Conservation (phyloP, 2,888 invertebrate genomes). For the Asteroscopus sphinx region DNA sequence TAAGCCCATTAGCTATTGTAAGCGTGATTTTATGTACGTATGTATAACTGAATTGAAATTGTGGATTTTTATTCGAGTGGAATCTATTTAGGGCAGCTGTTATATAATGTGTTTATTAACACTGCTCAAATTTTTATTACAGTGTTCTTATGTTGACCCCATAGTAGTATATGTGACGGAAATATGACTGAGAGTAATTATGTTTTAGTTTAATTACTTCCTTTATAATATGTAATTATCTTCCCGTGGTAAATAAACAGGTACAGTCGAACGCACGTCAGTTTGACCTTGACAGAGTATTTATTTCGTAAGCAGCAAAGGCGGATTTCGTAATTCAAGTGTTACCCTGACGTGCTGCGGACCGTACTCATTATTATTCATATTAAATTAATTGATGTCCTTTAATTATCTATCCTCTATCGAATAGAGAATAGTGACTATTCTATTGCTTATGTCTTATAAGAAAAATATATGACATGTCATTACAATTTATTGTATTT, state of each 20-base stretch:
- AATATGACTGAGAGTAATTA: conserved; percentile 54
- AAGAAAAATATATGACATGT: conserved; percentile 13
- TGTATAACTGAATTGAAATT: conserved; percentile 15
- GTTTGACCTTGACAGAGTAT: too few species aligned
- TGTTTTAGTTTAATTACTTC: conserved; percentile 56
- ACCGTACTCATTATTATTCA: conserved; percentile 51
- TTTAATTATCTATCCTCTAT: conserved; percentile 29
- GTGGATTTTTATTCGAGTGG: conserved; percentile 15
- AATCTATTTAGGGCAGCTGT: conserved; percentile 39
- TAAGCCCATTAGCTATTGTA: conserved; percentile 15
- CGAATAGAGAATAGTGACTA: too few species aligned
- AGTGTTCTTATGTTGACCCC: conserved; percentile 46
- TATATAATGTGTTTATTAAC: conserved; percentile 42
- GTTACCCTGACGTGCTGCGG: too few species aligned
- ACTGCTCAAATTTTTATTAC: conserved; percentile 46
- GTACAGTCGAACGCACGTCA: too few species aligned
- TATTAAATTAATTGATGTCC: conserved; percentile 30
- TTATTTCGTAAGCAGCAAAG: too few species aligned
- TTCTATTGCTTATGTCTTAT: conserved; percentile 16
- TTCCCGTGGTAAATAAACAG: conserved; percentile 38
- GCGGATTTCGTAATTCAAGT: too few species aligned
- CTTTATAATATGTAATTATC: conserved; percentile 47
- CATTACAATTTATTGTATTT: conserved; percentile 33
- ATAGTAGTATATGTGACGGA: conserved; percentile 39
- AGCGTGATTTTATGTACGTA: conserved; percentile 22